A percentile compares a stretch with the other conserved stretches of the same genome.
Evolutionary conservation across 1,140 invertebrate genomes (phyloP).

Genomic region (Leptinotarsa lineolata): DNA sequence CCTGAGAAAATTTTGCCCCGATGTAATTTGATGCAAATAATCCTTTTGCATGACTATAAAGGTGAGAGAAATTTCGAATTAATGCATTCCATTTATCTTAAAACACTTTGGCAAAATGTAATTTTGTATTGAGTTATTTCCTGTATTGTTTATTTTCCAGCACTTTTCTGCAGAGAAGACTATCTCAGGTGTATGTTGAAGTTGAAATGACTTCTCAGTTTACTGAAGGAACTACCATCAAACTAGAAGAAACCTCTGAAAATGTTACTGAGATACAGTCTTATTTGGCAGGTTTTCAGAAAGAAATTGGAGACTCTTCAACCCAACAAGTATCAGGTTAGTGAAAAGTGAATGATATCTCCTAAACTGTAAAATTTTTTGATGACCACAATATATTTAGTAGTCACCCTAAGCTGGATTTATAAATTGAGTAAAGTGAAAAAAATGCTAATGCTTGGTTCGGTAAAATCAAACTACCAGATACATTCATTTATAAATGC

Average conservation of each 20-base stretch:
- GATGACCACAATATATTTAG: too few relatives aligned
- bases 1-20: neutral
- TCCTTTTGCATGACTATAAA: neutral
- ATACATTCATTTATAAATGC: too few relatives aligned
- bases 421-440: too few relatives aligned
- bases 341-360: neutral
- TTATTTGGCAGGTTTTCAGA: constrained; percentile 83
- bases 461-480: too few relatives aligned
- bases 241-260: constrained; percentile 58
- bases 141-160: neutral
- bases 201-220: constrained; percentile 50
- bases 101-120: neutral
- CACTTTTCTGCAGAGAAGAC: neutral
- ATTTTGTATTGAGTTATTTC: neutral
- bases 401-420: too few relatives aligned
- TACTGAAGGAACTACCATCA: constrained; percentile 47
- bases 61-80: neutral
- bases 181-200: constrained; percentile 5
- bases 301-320: constrained; percentile 72
- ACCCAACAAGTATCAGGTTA: constrained; percentile 50
- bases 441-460: too few relatives aligned
- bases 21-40: neutral
- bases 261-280: constrained; percentile 78
- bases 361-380: too few relatives aligned
- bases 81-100: neutral